Percentiles rank a stretch among this genome's conserved stretches.
These are phyloP conservation scores for Dipus sagitta DNA, from an alignment of 2,797 vertebrate species.

Conservation along the genomic window DNA sequence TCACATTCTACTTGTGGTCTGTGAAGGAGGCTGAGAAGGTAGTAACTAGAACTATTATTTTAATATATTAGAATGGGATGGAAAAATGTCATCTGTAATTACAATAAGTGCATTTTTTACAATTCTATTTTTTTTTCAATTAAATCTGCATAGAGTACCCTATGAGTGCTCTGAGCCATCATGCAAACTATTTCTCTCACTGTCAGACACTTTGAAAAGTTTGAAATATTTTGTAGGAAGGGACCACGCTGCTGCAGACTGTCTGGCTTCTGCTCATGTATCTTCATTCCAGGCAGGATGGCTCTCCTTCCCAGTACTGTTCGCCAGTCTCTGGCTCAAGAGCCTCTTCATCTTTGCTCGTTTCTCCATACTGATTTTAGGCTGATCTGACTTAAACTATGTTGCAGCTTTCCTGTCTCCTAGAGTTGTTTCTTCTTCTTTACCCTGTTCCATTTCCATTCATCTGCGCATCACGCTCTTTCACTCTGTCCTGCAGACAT, in stretches of 20 bases:
- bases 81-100: not conserved
- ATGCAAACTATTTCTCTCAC: not conserved
- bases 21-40: not conserved
- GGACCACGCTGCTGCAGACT: not conserved
- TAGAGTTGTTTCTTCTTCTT: not conserved
- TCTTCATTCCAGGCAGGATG: not conserved
- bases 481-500: not conserved
- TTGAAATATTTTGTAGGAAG: not conserved
- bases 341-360: not conserved
- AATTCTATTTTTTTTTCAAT: not conserved
- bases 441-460: not conserved
- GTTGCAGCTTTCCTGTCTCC: not conserved
- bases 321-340: not conserved
- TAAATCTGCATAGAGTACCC: not conserved
- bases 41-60: not conserved
- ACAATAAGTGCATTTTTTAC: not conserved
- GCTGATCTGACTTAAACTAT: not conserved
- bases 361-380: not conserved
- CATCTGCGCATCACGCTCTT: accelerated
- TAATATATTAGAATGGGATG: not conserved
- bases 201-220: no score
- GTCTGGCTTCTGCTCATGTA: accelerated
- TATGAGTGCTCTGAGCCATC: not conserved
- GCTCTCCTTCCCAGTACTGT: not conserved
- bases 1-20: not conserved